Evolutionary conservation across 2,797 vertebrate species (phyloP), one percentile per base, ranked within the genome.

Genomic region (Pseudomugil tenellus): DNA sequence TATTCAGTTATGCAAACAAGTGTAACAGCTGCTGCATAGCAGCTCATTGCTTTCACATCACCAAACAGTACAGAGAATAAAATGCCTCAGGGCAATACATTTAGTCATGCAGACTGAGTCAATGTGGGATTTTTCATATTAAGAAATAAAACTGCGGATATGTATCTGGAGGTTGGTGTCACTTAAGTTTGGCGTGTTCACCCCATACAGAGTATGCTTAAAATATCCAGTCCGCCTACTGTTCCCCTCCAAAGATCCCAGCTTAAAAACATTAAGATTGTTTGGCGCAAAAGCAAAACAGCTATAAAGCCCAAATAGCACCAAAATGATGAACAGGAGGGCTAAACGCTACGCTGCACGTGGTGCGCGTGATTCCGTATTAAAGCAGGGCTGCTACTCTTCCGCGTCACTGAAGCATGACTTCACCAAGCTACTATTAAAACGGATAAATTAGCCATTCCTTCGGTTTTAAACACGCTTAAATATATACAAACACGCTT

Each of bases 321-420:
- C 14, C 53, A 7, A 48, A 21, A 13, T 7, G 39, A 0, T 57
- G 34, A 34, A 9, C 19, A 23, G 25, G 60, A 46, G 16, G 29
- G 37, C 34, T n/a, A 11, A n/a, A 17, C 28, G 1, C 55, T 41
- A 1, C 39, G 39, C 16, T 8, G 48, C 87, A 89, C 86, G 84
- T 91, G 86, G 81, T 76, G 53, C 52, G 41, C 67, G 31, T 14
- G 58, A 54, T 12, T 14, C 17, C 49, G 7, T 72, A 37, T 25
- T 0, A 32, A 6, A 7, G 19, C n/a, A 6, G 23, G 62, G 48
- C 34, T 3, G 6, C 34, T 2, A 0, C 37, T 46, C 70, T 53
- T 19, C 52, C 58, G 41, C 31, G 34, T 65, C 76, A 68, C 10
- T 58, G 34, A 69, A 66, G 77, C 72, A 64, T 67, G 58, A 8